Percentiles rank a stretch among this genome's conserved stretches.
Conservation (phyloP, 30 jellyfish, hydroid and myxozoan genomes). For the Aurelia coerulea region DNA sequence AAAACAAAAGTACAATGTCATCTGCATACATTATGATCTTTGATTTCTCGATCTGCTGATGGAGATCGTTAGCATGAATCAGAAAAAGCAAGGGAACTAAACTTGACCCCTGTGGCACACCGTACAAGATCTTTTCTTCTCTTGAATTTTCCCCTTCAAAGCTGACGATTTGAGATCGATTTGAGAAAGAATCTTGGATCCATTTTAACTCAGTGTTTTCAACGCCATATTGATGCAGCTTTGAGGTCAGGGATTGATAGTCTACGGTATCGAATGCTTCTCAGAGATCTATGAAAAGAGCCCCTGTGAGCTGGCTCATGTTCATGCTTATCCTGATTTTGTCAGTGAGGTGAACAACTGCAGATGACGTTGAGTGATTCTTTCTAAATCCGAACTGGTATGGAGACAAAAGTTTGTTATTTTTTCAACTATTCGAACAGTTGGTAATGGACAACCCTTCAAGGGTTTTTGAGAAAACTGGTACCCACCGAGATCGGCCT, state of each 20-base stretch:
- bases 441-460: slow-evolving; percentile 61
- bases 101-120: too few relatives aligned
- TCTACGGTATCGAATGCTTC: too few relatives aligned
- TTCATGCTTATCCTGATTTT: too few relatives aligned
- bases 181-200: slow-evolving; percentile 10
- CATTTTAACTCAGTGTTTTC: neutral
- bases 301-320: too few relatives aligned
- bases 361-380: too few relatives aligned
- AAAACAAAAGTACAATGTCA: slow-evolving; percentile 49
- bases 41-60: slow-evolving; percentile 34
- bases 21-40: slow-evolving; percentile 55
- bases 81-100: too few relatives aligned
- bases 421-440: slow-evolving; percentile 43
- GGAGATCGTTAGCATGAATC: slow-evolving; percentile 1
- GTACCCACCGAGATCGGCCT: slow-evolving; percentile 51
- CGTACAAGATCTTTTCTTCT: too few relatives aligned
- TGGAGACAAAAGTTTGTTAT: slow-evolving; percentile 51
- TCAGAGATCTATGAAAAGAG: too few relatives aligned
- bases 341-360: too few relatives aligned
- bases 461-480: slow-evolving; percentile 57
- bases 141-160: slow-evolving; percentile 21
- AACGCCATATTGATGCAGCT: too few relatives aligned
- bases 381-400: too few relatives aligned
- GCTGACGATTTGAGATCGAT: slow-evolving; percentile 44
- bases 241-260: too few relatives aligned